Percentiles rank a stretch among this genome's conserved stretches.
phyloP scores from a whole-genome alignment of 2,888 invertebrate genomes.

The Archaeoteleia sp. region DNA sequence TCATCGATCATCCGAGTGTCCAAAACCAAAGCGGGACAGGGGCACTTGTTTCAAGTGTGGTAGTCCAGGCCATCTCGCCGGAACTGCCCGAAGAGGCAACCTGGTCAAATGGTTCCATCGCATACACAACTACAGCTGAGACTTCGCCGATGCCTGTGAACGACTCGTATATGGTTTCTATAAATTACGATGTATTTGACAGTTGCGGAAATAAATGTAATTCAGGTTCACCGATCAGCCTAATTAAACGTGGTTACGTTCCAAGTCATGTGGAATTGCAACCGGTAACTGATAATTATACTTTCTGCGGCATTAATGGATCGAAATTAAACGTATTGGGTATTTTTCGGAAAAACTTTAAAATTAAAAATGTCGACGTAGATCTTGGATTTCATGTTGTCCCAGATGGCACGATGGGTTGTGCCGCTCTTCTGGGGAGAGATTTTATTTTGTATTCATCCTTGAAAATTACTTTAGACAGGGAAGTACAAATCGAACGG shows the following conservation, averaged over 20 bases:
- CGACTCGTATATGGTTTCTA: too few species aligned
- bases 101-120: not conserved
- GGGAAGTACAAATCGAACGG: too few species aligned
- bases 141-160: not conserved
- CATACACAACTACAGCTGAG: not conserved
- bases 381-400: constrained; percentile 6
- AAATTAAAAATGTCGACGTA: not conserved
- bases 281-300: not conserved
- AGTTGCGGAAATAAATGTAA: not conserved
- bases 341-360: not conserved
- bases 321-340: constrained; percentile 4
- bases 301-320: constrained; percentile 5
- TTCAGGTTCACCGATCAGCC: constrained; percentile 12
- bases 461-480: not conserved
- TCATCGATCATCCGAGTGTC: constrained; percentile 8
- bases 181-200: too few species aligned
- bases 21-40: constrained; percentile 4
- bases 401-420: constrained; percentile 4
- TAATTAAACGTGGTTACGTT: constrained; percentile 11
- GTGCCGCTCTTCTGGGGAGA: constrained; percentile 1
- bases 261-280: constrained; percentile 1
- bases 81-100: too few species aligned
- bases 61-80: constrained; percentile 10
- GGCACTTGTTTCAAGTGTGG: constrained; percentile 25
- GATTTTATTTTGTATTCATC: constrained; percentile 7